Evolutionary conservation across 2,113 vertebrate genomes (phyloP).

Genomic region (Lepisosteus oculatus): DNA sequence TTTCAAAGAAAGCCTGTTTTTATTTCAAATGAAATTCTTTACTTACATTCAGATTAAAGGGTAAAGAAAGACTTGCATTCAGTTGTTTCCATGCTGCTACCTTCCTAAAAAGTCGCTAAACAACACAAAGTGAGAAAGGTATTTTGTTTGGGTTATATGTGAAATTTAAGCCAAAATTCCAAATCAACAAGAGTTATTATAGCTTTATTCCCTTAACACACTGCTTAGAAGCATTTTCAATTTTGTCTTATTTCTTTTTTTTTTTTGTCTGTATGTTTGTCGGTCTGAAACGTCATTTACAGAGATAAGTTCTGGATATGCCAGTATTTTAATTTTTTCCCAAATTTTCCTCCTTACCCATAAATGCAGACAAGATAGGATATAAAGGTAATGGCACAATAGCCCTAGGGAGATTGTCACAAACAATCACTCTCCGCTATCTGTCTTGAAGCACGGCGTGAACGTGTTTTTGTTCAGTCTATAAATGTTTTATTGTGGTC

Average conservation of each 20-base stretch:
- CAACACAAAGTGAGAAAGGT: too few relatives aligned
- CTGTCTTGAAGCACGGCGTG: conserved; percentile 97
- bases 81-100: too few relatives aligned
- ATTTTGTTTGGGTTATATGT: too few relatives aligned
- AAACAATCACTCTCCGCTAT: conserved; percentile 86
- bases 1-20: too few relatives aligned
- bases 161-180: too few relatives aligned
- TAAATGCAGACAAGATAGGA: conserved; percentile 69
- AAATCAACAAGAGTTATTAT: background rate
- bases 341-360: conserved; percentile 92
- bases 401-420: conserved; percentile 95
- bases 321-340: conserved; percentile 87
- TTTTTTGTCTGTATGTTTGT: conserved; percentile 62
- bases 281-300: conserved; percentile 68
- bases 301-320: conserved; percentile 69
- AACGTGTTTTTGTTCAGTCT: conserved; percentile 96
- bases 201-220: background rate
- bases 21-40: too few relatives aligned
- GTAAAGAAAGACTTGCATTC: too few relatives aligned
- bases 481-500: conserved; percentile 92
- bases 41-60: too few relatives aligned
- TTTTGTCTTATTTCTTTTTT: conserved; percentile 8
- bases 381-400: conserved; percentile 83
- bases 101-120: too few relatives aligned
- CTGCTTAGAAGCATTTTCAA: conserved; percentile 3